phyloP scores from a whole-genome alignment of 2,113 vertebrate genomes.

The Osmerus mordax region DNA sequence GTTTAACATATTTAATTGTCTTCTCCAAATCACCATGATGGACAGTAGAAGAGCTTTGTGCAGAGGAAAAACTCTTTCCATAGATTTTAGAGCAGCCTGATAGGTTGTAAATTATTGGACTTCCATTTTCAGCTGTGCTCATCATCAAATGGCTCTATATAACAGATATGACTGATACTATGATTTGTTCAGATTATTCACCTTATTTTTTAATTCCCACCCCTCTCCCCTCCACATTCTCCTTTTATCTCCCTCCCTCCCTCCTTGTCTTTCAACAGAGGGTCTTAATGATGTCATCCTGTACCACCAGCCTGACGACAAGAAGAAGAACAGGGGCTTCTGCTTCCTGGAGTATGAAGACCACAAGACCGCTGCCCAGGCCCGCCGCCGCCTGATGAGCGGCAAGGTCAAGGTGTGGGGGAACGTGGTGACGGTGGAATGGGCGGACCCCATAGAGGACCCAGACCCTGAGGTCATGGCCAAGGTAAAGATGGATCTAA shows the following conservation, averaged over 20 bases:
- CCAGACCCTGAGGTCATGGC: constrained; percentile 99
- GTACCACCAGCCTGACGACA: constrained; percentile 98
- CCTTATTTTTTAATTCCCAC: no score
- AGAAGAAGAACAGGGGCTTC: constrained; percentile 98
- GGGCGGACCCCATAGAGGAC: constrained; percentile 99
- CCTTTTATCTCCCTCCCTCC: background rate
- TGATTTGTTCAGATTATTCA: no score
- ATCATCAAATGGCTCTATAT: no score
- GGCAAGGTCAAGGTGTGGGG: constrained; percentile 99
- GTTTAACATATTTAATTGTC: no score
- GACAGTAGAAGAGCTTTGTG: no score
- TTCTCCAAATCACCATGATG: no score
- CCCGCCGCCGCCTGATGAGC: constrained; percentile 96
- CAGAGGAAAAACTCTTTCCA: no score
- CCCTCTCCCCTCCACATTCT: background rate
- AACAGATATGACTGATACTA: no score
- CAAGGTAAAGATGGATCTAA: constrained; percentile 75
- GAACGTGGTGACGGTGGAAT: constrained; percentile 97
- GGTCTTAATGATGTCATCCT: constrained; percentile 99
- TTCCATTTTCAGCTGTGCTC: no score
- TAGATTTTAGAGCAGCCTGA: no score
- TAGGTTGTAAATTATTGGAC: no score
- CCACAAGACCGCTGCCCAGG: constrained; percentile 98
- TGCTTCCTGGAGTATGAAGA: constrained; percentile 99
- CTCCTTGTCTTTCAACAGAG: constrained; percentile 72